These are phyloP conservation scores for Coreius guichenoti DNA, from an alignment of 2,797 vertebrate genomes.

Conservation along the genomic window DNA sequence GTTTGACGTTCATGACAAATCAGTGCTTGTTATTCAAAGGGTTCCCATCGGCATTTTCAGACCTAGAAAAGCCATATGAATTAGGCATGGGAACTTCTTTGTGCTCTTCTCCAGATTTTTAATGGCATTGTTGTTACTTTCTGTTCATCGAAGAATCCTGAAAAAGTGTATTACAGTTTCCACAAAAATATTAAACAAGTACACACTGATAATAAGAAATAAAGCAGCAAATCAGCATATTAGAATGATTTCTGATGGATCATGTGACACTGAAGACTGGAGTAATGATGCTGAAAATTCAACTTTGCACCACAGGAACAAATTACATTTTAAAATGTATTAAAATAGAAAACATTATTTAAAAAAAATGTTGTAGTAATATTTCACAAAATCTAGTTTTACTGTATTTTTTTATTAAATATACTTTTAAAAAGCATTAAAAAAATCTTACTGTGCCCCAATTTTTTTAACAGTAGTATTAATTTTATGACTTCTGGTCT, in stretches of 20 bases:
- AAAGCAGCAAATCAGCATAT: background rate
- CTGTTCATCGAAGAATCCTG: background rate
- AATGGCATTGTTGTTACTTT: background rate
- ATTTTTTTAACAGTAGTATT: background rate
- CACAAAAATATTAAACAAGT: background rate
- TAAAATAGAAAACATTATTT: background rate
- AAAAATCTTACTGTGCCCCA: background rate
- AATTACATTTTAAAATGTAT: background rate
- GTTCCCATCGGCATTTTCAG: background rate
- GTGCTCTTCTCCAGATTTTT: background rate
- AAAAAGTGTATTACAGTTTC: background rate
- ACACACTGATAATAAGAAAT: background rate
- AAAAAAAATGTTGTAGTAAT: background rate
- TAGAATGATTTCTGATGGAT: background rate
- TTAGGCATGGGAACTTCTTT: too few relatives aligned
- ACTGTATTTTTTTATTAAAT: background rate
- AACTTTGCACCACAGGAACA: background rate
- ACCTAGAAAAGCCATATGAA: background rate
- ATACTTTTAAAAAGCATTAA: background rate
- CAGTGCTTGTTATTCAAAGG: background rate
- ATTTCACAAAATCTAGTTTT: background rate
- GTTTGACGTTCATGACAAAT: conserved; percentile 55
- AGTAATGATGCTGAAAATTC: background rate
- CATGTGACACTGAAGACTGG: background rate
- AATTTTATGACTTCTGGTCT: background rate